Evolutionary conservation across 2,888 invertebrate species (phyloP), one percentile per base, ranked within the genome.

Genomic region (Oasisia sp.): DNA sequence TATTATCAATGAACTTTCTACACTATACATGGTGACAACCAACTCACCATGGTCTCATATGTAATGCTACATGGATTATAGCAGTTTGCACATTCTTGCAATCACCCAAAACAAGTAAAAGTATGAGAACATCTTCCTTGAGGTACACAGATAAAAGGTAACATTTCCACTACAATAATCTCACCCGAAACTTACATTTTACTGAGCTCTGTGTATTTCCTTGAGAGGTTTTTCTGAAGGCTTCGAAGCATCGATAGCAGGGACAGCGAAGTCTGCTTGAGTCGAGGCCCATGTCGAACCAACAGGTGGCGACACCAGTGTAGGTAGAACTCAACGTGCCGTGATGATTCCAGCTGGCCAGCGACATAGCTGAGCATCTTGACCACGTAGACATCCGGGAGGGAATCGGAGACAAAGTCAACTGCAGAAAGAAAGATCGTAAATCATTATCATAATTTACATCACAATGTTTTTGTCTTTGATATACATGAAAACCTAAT

Each of bases 311-410:
- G 97, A 89, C 97, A 97, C 99, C 99, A 99, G 50, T 93, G 94
- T 89, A 99, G 97, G 95, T 99, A 98, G 95, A 98, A 99, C 95
- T 99, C 98, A 90, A 99, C 95, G 95, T 99, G 99, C 0, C 97
- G 97, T 0, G 98, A 98, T 58, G 97, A 97, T 94, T 98, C 98
- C 38, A 99, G 96, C 91, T 98, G 97, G 44, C 94, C 94, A 0
- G 98, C 97, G 89, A 99, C 95, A 94, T 98, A 97, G 93, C 97
- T 97, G 27, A 99, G 96, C 44, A 98, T 96, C 58, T 98, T 97
- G 95, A 98, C 98, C 0, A 98, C 97, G 96, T 98, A 99, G 93
- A 97, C 97, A 19, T 97, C 97, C 0, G 98, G 97, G 91, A 99
- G 96, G 93, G 97, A 97, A 0, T 97, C 96, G 32, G 97, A 97